Conservation (phyloP, 1,140 invertebrate species). For the Achroia grisella region DNA sequence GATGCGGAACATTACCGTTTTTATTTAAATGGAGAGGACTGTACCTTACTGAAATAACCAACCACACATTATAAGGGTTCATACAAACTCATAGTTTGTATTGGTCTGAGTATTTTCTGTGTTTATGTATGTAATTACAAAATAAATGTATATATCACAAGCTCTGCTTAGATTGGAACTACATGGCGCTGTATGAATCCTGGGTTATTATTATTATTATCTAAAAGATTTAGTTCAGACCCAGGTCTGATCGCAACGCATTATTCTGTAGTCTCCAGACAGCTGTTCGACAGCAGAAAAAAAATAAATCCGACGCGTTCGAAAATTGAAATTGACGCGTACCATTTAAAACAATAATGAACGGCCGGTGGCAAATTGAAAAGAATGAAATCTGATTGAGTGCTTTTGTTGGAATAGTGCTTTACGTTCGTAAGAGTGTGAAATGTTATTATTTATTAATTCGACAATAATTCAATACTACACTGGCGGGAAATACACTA, state of each 20-base stretch:
- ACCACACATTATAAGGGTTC: neutral
- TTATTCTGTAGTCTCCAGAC: conserved; percentile 29
- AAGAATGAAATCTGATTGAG: conserved; percentile 63
- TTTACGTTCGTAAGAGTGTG: conserved; percentile 11
- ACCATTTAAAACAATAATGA: conserved; percentile 65
- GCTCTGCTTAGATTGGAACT: no score
- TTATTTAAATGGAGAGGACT: conserved; percentile 37
- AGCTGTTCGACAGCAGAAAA: conserved; percentile 35
- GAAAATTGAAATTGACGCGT: conserved; percentile 67
- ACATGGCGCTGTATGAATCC: no score
- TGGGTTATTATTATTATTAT: no score
- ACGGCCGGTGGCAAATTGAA: conserved; percentile 43
- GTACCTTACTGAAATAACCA: conserved; percentile 6
- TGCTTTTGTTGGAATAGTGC: conserved; percentile 12
- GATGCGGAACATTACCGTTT: conserved; percentile 58
- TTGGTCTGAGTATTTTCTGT: no score
- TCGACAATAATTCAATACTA: no score
- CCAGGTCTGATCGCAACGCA: conserved; percentile 20
- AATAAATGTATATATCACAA: no score
- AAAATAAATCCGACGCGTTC: conserved; percentile 46
- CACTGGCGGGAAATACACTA: no score
- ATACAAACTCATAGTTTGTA: conserved; percentile 12
- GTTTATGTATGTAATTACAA: no score
- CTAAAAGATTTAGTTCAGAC: no score
- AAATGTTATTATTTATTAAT: conserved; percentile 11